Conservation (phyloP, 2,797 vertebrate genomes). For the Acomys russatus region DNA sequence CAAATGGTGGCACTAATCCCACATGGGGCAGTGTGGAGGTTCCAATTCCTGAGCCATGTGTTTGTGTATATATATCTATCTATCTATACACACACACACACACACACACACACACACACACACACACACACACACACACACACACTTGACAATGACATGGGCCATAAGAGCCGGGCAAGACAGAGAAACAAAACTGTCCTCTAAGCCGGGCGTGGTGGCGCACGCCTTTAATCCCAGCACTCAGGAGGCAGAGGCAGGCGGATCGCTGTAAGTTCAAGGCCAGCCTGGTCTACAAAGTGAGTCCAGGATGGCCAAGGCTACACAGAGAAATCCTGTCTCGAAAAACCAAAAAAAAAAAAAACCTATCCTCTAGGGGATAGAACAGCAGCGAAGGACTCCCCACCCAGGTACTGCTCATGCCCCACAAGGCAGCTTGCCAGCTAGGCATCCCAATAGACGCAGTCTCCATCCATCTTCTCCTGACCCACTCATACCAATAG, state of each 20-base stretch:
- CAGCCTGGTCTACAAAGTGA: no score
- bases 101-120: background rate
- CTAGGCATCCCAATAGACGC: background rate
- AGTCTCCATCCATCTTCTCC: background rate
- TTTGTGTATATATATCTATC: no score
- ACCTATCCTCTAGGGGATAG: background rate
- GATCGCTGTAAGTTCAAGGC: no score
- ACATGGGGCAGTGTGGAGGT: background rate
- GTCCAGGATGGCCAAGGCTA: no score
- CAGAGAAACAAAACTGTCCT: background rate
- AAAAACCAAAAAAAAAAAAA: no score
- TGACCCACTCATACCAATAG: background rate
- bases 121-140: background rate
- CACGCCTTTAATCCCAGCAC: no score
- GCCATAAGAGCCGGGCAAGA: no score
- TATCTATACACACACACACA: background rate
- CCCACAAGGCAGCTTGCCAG: background rate
- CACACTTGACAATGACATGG: accelerated
- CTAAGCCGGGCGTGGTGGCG: no score
- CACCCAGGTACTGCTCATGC: background rate
- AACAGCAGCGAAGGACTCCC: background rate
- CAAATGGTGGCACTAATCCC: background rate
- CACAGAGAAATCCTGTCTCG: no score
- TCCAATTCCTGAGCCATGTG: background rate
- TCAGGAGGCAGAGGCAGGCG: no score